phyloP scores from a whole-genome alignment of 2,888 invertebrate genomes.

The Nomada fucata region DNA sequence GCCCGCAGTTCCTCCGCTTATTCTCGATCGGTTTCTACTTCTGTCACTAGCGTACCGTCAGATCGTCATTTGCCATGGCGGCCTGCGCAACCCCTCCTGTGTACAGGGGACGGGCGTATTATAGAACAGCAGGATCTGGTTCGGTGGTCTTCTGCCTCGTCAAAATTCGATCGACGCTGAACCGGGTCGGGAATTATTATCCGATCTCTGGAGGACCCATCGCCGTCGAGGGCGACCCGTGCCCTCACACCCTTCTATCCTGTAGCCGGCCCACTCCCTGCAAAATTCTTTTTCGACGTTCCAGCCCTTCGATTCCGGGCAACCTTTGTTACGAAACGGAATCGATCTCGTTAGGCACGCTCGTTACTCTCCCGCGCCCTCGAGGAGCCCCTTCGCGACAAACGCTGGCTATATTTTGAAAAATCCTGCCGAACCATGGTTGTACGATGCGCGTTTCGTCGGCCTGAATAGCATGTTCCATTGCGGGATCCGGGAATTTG shows the following conservation, averaged over 20 bases:
- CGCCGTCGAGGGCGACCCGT: constrained; percentile 60
- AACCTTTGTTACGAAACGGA: constrained; percentile 55
- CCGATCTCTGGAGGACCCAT: constrained; percentile 58
- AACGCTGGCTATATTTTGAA: constrained; percentile 37
- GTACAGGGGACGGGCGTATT: constrained; percentile 38
- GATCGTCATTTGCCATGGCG: constrained; percentile 62
- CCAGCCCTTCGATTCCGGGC: constrained; percentile 24
- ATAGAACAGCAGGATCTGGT: constrained; percentile 63
- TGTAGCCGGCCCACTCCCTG: not conserved
- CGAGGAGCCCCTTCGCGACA: constrained; percentile 26
- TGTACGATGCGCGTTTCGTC: constrained; percentile 33
- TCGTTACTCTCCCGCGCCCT: constrained; percentile 32
- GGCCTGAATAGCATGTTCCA: constrained; percentile 18
- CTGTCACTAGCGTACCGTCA: constrained; percentile 25
- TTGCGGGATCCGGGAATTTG: not conserved
- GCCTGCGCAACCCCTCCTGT: not conserved
- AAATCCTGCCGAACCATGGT: constrained; percentile 20
- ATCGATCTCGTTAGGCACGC: constrained; percentile 59
- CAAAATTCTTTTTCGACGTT: not conserved
- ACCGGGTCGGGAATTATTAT: constrained; percentile 74
- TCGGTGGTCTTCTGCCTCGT: constrained; percentile 74
- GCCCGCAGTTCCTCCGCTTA: constrained; percentile 22
- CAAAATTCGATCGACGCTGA: constrained; percentile 76
- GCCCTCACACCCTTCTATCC: constrained; percentile 23
- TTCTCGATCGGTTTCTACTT: constrained; percentile 39